Conservation (phyloP, 2,113 vertebrate species). For the Morone chrysops region DNA sequence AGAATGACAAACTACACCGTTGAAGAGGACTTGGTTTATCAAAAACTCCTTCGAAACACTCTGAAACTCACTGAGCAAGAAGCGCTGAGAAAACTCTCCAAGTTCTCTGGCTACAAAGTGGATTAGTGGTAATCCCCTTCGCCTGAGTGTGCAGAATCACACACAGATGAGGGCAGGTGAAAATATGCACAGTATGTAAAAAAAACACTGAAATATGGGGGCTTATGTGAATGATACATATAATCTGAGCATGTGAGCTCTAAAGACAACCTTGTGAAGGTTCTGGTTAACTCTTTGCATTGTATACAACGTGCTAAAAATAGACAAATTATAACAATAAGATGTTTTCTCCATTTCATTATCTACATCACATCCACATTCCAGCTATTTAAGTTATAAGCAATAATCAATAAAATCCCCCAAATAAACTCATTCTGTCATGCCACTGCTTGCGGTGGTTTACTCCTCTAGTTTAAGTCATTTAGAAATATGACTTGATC, state of each 20-base stretch:
- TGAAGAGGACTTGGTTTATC: constrained; percentile 28
- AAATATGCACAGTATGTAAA: constrained; percentile 42
- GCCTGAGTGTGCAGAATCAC: constrained; percentile 59
- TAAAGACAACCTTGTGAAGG: neutral
- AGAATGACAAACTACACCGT: constrained; percentile 20
- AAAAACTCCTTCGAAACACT: neutral
- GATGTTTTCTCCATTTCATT: neutral
- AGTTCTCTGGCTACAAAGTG: constrained; percentile 51
- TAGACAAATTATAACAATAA: neutral
- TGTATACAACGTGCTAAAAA: neutral
- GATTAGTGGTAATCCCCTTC: constrained; percentile 60
- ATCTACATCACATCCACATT: neutral
- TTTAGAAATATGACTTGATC: neutral
- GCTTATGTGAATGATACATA: neutral
- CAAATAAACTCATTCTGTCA: neutral
- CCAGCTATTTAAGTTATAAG: neutral
- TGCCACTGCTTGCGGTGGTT: neutral
- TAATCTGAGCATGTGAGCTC: constrained; percentile 4
- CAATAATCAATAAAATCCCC: neutral
- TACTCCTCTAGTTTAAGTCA: neutral
- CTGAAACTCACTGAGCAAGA: constrained; percentile 34
- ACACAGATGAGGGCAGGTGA: constrained; percentile 52
- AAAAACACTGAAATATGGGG: neutral
- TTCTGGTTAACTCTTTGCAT: neutral
- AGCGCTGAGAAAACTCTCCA: constrained; percentile 41